Evolutionary conservation across 2,888 invertebrate genomes (phyloP), one percentile per base, ranked within the genome.

Genomic region (Lasius platythorax): DNA sequence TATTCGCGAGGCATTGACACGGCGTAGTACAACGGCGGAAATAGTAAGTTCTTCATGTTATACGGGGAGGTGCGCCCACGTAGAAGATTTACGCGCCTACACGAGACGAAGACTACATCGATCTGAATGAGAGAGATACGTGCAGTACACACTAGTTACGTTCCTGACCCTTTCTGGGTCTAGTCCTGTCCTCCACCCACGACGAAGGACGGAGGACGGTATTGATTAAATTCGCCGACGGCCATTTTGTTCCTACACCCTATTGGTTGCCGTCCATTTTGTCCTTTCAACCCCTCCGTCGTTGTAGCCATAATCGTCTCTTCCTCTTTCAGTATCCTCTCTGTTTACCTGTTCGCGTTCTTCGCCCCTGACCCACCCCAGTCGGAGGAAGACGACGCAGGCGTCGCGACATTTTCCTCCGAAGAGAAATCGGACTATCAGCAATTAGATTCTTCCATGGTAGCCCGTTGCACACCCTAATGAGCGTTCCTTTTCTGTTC

Each of bases 231-330:
- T 94, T 94, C 93, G 92, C 91, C 83, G 90, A 92, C 94, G 92
- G 95, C 95, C 95, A 95, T 95, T 93, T 95, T 95, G 93, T 87
- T 88, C 88, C 81, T 87, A 84, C 85, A 86, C 86, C 90, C 91
- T 90, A 95, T 95, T 95, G 95, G 95, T 86, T 89, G 93, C 85
- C 94, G 92, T 92, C 95, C 95, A 94, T 95, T 94, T 95, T 95
- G 93, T 94, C 92, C 93, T 93, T 91, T 90, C 91, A 85, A 86
- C 85, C 85, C 85, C 83, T 67, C 78, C 30, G 15, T 40, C 85
- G 30, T 66, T 82, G 72, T 75, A 64, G 74, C 83, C 66, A 46
- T 78, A 78, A 78, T 81, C 81, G 53, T 78, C 75, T 85, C 84
- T 86, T 85, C 85, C 88, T 89, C 85, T 82, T 88, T 78, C 79